Base-by-base conservation (phyloP, 2,113 vertebrate species). In the Bombycilla garrulus region DNA sequence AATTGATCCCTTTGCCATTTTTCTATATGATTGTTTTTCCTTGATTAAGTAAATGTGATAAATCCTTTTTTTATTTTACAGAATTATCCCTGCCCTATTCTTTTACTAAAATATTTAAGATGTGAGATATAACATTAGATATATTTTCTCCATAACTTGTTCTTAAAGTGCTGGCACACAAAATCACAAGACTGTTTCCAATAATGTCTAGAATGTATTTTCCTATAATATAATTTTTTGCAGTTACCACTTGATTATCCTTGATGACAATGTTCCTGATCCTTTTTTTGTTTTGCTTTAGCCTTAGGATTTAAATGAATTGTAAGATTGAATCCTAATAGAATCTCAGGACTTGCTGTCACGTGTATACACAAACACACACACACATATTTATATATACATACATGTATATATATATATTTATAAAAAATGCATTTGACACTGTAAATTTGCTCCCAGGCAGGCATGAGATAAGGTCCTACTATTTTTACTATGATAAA, bases 361-460 rank as follows among this genome's bases (percentile, higher is more conserved):
- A 4, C 72, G 47, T 78, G 28, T 51, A 35, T 35, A 72, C n/a
- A 79, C 29, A 44, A 9, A 51, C 53, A 69, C 13, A 60, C 10
- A 77, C 36, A 58, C 11, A 33, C 9, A 50, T 0, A 40, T 6
- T 50, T 45, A 73, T 24, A 79, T 2, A 62, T 0, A 58, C 1
- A 47, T 1, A 47, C 1, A 17, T 0, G 5, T 3, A 13, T 8
- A 7, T 2, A 0, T 8, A 12, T 5, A 12, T 8, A 15, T 3
- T 2, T 14, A 62, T 28, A 45, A 3, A 71, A n/a, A 80, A 93
- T 61, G 50, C 29, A 74, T 66, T 83, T 60, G 47, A 58, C 48
- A 36, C 12, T 24, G 22, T 56, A 78, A 69, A 64, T 70, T 77
- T 88, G 11, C 22, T 85, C 44, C 38, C 50, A 91, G 67, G 28